Evolutionary conservation across 2,113 vertebrate species (phyloP), one percentile per base, ranked within the genome.

Genomic region (Sinocyclocheilus grahami): DNA sequence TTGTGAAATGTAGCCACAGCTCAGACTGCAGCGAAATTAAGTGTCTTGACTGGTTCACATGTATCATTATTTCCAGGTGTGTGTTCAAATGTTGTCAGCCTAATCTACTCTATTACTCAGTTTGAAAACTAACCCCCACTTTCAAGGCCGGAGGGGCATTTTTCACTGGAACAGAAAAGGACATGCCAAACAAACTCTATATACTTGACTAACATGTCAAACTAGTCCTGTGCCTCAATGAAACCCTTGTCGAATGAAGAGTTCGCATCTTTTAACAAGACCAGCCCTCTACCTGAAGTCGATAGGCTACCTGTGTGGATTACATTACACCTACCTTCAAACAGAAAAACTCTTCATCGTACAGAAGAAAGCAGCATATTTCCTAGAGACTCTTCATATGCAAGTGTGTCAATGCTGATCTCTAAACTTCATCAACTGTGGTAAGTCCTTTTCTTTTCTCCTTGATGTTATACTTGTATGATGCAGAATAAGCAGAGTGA

Each of bases 161-260:
- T 37, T 39, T 62, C 7, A 24, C 2, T n/a, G 16, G 30, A 78
- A 58, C 16, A 55, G 5, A 60, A 13, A 39, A n/a, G 3, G 62
- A 2, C 58, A 4, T 62, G 11, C n/a, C 37, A 79, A 60, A 60
- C 11, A 37, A 55, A 4, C 8, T 65, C 3, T 42, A 16, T 46
- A 42, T 67, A 51, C 62, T 18, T 33, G 80, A 82, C 24, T 51
- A 82, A 82, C 80, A 67, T 51, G 80, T 67, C 51, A 4, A 69
- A 82, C 80, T 2, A 51, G 80, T 82, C 42, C 9, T 33, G 22
- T 67, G n/a, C 24, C n/a, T 81, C 6, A 67, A 27, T 30, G 58
- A 82, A 48, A 42, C 20, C 20, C 39, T 24, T 48, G 79, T 82
- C 11, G 16, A 42, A 0, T 24, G 20, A 60, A 46, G 53, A 51